Percentiles rank a stretch among this genome's conserved stretches.
Evolutionary conservation across 2,888 invertebrate genomes (phyloP).

Genomic region (Zygothrica quintamaculata): DNA sequence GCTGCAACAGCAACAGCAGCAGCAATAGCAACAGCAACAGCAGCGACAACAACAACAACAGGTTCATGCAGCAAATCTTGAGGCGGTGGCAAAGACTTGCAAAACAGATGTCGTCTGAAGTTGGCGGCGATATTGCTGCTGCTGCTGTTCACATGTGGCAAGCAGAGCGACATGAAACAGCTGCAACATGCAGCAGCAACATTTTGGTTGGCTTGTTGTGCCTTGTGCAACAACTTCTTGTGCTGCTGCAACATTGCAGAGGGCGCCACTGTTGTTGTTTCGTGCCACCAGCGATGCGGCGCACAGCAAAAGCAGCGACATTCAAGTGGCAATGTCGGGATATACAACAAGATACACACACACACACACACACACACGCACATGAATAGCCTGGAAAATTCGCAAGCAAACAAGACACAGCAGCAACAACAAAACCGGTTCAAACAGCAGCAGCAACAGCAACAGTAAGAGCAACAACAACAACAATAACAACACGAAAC

Average conservation of each 20-base stretch:
- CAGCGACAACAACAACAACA: slow-evolving; percentile 55
- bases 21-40: slow-evolving; percentile 50
- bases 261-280: slow-evolving; percentile 83
- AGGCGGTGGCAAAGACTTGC: slow-evolving; percentile 41
- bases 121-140: slow-evolving; percentile 1
- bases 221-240: slow-evolving; percentile 57
- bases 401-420: slow-evolving; percentile 64
- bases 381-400: slow-evolving; percentile 67
- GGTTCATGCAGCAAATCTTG: slow-evolving; percentile 53
- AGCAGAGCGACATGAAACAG: slow-evolving; percentile 53
- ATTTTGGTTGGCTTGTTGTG: slow-evolving; percentile 39
- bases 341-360: slow-evolving; percentile 35
- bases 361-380: slow-evolving; percentile 26
- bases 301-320: slow-evolving; percentile 65
- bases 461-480: slow-evolving; percentile 42
- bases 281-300: slow-evolving; percentile 82
- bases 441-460: slow-evolving; percentile 32
- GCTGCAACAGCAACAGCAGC: slow-evolving; percentile 61
- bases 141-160: slow-evolving; percentile 60
- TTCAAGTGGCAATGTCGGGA: slow-evolving; percentile 50
- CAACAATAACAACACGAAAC: slow-evolving; percentile 25
- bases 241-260: slow-evolving; percentile 81
- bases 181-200: slow-evolving; percentile 73
- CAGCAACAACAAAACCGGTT: slow-evolving; percentile 31
- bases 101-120: slow-evolving; percentile 76